These are phyloP conservation scores for Noctuana brunneofusca DNA, from an alignment of 2,888 invertebrate genomes.

Conservation along the genomic window DNA sequence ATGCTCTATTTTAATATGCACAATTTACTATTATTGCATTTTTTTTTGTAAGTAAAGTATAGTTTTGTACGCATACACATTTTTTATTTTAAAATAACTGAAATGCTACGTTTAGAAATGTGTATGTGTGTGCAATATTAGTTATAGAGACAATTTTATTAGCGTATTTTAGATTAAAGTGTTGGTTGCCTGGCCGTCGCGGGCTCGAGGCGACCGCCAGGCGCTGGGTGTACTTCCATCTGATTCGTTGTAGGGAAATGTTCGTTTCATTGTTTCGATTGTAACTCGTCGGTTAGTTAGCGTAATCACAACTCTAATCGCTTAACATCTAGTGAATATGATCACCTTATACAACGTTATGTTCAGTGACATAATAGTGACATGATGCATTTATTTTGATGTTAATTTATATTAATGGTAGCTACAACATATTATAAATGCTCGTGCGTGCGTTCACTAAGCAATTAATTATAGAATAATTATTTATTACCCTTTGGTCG, in stretches of 20 bases:
- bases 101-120: constrained; percentile 71
- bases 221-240: constrained; percentile 53
- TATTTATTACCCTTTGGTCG: constrained; percentile 69
- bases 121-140: constrained; percentile 84
- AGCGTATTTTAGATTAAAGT: constrained; percentile 61
- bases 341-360: constrained; percentile 71
- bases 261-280: constrained; percentile 48
- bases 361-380: constrained; percentile 79
- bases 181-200: constrained; percentile 48
- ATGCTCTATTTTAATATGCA: constrained; percentile 78
- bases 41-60: constrained; percentile 63
- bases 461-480: constrained; percentile 72
- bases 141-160: constrained; percentile 70
- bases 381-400: constrained; percentile 82
- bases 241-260: constrained; percentile 56
- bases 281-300: constrained; percentile 70
- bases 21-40: constrained; percentile 78
- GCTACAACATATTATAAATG: constrained; percentile 77
- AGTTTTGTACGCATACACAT: constrained; percentile 81
- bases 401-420: constrained; percentile 81
- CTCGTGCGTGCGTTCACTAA: constrained; percentile 74
- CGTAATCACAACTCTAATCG: constrained; percentile 75
- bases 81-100: constrained; percentile 62
- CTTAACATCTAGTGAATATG: constrained; percentile 72
- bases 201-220: constrained; percentile 39